Base-by-base conservation (phyloP, 2,888 invertebrate species). In the Melipona bicolor region DNA sequence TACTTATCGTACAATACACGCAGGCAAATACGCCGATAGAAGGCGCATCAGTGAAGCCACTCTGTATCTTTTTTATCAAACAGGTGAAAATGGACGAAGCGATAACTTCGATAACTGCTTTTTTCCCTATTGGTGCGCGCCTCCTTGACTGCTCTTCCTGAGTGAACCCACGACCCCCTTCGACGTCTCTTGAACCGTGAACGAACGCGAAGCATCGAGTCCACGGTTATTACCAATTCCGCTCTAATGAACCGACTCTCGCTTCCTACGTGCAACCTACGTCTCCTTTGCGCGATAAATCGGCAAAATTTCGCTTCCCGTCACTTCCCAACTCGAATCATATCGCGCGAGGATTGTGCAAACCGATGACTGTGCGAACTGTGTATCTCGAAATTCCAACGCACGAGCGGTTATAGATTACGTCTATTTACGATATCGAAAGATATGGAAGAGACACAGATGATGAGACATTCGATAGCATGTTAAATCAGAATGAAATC, bases 231-330 rank as follows among this genome's bases (percentile, higher is more conserved):
- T 71, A 73, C 74, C 64, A 62, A 83, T 85, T 59, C 27, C 68
- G 76, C 70, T 69, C 79, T 73, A 78, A 88, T 83, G 75, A 86
- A 86, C 77, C 76, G 77, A 74, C 86, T 86, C 76, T 27, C 65
- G 49, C 72, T 81, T 77, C 79, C 65, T 65, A 59, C 71, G 50
- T 17, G 71, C 24, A 43, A 43, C 43, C 43, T 43, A 43, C 43
- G 43, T 43, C 52, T 56, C 65, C 0, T 69, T 15, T 27, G 21
- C 2, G 9, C 50, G 52, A n/a, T 70, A 32, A 19, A 61, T 68
- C 65, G 56, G 24, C 21, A 15, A 67, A 79, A 87, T 70, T 79
- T 77, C 69, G 72, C 71, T 79, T 64, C 62, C 67, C 24, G 24
- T 3, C 17, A n/a, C 32, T 32, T 32, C 32, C 4, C 4, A 32